Conservation (phyloP, 2,888 invertebrate species). For the Temnothorax rugatulus region DNA sequence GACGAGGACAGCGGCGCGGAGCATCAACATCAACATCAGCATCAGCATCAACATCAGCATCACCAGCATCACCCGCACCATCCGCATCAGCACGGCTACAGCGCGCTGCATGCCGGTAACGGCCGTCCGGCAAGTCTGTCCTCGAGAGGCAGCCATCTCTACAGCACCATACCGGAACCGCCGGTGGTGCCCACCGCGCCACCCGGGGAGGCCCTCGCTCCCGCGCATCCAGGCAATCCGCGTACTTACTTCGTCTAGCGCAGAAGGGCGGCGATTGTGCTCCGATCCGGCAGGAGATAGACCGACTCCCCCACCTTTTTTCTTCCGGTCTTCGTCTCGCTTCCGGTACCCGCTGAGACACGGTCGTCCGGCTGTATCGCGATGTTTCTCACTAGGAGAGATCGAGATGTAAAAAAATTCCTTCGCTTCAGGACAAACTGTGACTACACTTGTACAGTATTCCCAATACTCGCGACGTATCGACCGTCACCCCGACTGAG, state of each 20-base stretch:
- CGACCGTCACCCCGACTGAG: slow-evolving; percentile 44
- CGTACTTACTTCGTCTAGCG: slow-evolving; percentile 85
- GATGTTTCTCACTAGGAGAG: slow-evolving; percentile 5
- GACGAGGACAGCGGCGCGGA: slow-evolving; percentile 89
- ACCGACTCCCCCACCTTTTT: not conserved
- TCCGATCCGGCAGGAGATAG: slow-evolving; percentile 57
- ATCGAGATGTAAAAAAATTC: slow-evolving; percentile 21
- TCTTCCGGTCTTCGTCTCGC: slow-evolving; percentile 17
- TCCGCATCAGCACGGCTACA: slow-evolving; percentile 87
- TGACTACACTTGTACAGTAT: slow-evolving; percentile 63
- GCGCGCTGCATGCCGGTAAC: slow-evolving; percentile 79
- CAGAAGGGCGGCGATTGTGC: slow-evolving; percentile 54
- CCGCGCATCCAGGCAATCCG: slow-evolving; percentile 82
- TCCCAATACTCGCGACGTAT: slow-evolving; percentile 56
- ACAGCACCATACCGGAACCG: slow-evolving; percentile 85
- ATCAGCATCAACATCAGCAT: slow-evolving; percentile 87
- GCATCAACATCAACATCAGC: slow-evolving; percentile 87
- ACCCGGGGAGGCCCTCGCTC: slow-evolving; percentile 69
- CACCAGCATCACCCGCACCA: slow-evolving; percentile 86
- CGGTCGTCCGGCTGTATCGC: slow-evolving; percentile 38
- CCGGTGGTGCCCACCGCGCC: slow-evolving; percentile 79
- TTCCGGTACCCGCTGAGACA: slow-evolving; percentile 26
- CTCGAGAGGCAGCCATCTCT: slow-evolving; percentile 84
- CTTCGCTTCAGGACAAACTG: slow-evolving; percentile 33
- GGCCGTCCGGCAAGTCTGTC: slow-evolving; percentile 83